phyloP scores from a whole-genome alignment of 2,113 vertebrate species.

The Malurus melanocephalus region DNA sequence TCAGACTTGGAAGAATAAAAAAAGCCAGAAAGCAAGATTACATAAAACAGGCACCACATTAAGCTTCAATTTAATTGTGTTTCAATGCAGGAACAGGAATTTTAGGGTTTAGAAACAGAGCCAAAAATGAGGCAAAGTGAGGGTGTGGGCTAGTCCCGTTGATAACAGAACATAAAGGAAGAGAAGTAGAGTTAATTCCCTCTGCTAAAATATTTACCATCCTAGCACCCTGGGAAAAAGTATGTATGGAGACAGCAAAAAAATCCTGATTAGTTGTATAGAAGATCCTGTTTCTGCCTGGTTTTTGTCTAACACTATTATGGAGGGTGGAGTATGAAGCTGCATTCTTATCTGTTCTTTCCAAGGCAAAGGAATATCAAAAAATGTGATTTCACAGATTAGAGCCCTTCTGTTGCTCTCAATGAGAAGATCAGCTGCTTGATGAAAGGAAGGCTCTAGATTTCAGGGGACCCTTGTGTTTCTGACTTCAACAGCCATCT shows the following conservation, averaged over 20 bases:
- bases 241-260: slow-evolving; percentile 38
- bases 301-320: slow-evolving; percentile 11
- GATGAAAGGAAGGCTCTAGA: not conserved
- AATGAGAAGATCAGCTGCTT: not conserved
- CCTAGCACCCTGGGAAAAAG: slow-evolving; percentile 59
- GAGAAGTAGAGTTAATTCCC: slow-evolving; percentile 48
- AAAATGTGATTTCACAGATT: not conserved
- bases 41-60: slow-evolving; percentile 64
- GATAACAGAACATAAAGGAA: slow-evolving; percentile 53
- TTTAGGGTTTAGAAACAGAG: slow-evolving; percentile 60
- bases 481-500: not conserved
- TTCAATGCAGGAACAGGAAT: slow-evolving; percentile 64
- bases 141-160: slow-evolving; percentile 37
- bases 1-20: slow-evolving; percentile 57
- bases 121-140: slow-evolving; percentile 64
- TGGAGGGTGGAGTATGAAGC: not conserved
- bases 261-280: slow-evolving; percentile 31
- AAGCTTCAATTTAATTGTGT: slow-evolving; percentile 58
- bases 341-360: slow-evolving; percentile 17
- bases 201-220: slow-evolving; percentile 63
- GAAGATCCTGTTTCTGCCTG: slow-evolving; percentile 34
- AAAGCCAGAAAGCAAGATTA: slow-evolving; percentile 55
- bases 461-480: not conserved
- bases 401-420: not conserved
- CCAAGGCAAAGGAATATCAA: not conserved